Percentiles rank a stretch among this genome's conserved stretches.
phyloP scores from a whole-genome alignment of 2,888 invertebrate species.

The Linnaemya vulpina region DNA sequence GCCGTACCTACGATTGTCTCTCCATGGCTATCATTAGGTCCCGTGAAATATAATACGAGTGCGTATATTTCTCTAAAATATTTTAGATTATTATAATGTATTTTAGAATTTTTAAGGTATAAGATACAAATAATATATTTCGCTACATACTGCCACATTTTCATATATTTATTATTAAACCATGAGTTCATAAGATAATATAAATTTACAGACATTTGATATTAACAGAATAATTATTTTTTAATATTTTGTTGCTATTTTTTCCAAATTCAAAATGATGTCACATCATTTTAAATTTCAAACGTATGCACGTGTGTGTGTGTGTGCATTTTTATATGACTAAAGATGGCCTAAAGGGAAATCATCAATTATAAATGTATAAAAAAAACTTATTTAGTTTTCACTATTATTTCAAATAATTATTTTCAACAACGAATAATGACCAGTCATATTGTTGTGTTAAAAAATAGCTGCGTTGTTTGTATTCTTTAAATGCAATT shows the following conservation, averaged over 20 bases:
- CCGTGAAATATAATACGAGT: conserved; percentile 72
- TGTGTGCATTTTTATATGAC: not conserved
- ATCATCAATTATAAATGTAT: not conserved
- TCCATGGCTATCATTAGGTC: conserved; percentile 66
- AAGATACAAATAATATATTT: not conserved
- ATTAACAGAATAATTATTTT: not conserved
- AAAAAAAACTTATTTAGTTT: conserved; percentile 7
- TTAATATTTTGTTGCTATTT: not conserved
- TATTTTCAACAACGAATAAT: conserved; percentile 18
- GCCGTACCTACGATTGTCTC: conserved; percentile 75
- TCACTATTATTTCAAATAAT: conserved; percentile 7
- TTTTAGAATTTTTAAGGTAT: no score
- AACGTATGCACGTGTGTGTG: no score
- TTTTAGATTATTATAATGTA: not conserved
- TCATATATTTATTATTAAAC: no score
- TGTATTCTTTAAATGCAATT: not conserved
- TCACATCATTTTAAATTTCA: conserved; percentile 37
- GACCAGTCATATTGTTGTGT: conserved; percentile 29
- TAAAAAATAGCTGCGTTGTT: not conserved
- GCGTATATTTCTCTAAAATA: conserved; percentile 78
- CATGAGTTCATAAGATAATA: conserved; percentile 43
- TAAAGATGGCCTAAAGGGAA: conserved; percentile 38
- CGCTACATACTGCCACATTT: no score
- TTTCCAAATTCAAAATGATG: not conserved
- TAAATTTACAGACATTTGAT: not conserved